Conservation (phyloP, 2,888 invertebrate species). For the Zaprionus bogoriensis region DNA sequence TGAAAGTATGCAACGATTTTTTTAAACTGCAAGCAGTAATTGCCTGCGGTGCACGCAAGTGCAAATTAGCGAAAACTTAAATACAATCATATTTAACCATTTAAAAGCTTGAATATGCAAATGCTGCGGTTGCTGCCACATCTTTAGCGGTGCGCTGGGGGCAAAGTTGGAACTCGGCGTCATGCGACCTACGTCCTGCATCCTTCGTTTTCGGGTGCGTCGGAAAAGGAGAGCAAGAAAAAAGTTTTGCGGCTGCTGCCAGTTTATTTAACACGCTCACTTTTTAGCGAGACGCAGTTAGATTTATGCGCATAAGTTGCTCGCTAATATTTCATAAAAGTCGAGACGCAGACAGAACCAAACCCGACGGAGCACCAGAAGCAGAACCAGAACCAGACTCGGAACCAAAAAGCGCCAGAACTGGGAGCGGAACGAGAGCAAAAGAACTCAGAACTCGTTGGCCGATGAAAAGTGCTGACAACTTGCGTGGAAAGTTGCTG, state of each 20-base stretch:
- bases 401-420: constrained; percentile 18
- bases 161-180: too few species aligned
- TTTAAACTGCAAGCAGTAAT: not conserved
- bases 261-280: constrained; percentile 51
- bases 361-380: not conserved
- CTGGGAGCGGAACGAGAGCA: constrained; percentile 10
- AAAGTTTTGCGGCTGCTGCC: constrained; percentile 48
- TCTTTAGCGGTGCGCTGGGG: too few species aligned
- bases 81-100: not conserved
- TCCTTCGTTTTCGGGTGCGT: too few species aligned
- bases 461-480: constrained; percentile 67
- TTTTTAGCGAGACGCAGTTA: constrained; percentile 40
- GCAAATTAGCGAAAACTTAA: not conserved
- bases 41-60: not conserved
- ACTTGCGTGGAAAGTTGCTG: constrained; percentile 70
- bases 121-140: constrained; percentile 5
- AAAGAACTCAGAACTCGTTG: constrained; percentile 51
- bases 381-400: not conserved
- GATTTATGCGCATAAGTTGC: constrained; percentile 76
- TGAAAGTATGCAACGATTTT: constrained; percentile 18
- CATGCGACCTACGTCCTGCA: too few species aligned
- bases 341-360: constrained; percentile 48
- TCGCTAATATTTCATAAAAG: constrained; percentile 74
- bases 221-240: too few species aligned
- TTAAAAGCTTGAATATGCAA: constrained; percentile 29